phyloP scores from a whole-genome alignment of 2,113 vertebrate genomes.

The Xiphophorus maculatus region DNA sequence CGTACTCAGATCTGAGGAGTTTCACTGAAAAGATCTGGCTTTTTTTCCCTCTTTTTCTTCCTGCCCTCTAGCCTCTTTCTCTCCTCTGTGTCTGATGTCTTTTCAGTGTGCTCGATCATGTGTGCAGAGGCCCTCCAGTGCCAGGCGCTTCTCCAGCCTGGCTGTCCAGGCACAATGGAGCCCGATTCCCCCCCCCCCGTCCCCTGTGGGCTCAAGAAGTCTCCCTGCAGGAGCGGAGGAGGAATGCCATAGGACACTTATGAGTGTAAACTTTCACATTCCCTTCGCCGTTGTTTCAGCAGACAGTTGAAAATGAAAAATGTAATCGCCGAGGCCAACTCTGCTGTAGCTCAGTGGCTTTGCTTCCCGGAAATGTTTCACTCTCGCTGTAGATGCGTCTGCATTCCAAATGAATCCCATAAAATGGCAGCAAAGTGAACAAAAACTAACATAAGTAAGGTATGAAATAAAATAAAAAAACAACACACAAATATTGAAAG shows the following conservation, averaged over 20 bases:
- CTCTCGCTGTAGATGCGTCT: background rate
- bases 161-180: slow-evolving; percentile 76
- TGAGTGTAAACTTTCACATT: slow-evolving; percentile 23
- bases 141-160: slow-evolving; percentile 64
- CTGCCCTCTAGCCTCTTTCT: slow-evolving; percentile 59
- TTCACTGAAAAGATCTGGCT: slow-evolving; percentile 54
- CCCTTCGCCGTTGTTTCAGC: slow-evolving; percentile 5
- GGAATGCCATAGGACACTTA: slow-evolving; percentile 55
- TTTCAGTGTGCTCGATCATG: slow-evolving; percentile 82
- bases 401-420: background rate
- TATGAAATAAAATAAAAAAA: no score
- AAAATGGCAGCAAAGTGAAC: background rate
- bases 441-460: background rate
- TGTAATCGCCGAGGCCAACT: background rate
- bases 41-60: slow-evolving; percentile 11
- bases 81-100: slow-evolving; percentile 77
- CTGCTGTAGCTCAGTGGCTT: background rate
- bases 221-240: slow-evolving; percentile 60
- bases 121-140: slow-evolving; percentile 77
- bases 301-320: slow-evolving; percentile 16
- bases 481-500: background rate
- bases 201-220: slow-evolving; percentile 66
- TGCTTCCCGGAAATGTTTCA: background rate
- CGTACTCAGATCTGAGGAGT: slow-evolving; percentile 55
- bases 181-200: slow-evolving; percentile 22